Conservation (phyloP, 2,888 invertebrate genomes). For the Frankliniella fusca region DNA sequence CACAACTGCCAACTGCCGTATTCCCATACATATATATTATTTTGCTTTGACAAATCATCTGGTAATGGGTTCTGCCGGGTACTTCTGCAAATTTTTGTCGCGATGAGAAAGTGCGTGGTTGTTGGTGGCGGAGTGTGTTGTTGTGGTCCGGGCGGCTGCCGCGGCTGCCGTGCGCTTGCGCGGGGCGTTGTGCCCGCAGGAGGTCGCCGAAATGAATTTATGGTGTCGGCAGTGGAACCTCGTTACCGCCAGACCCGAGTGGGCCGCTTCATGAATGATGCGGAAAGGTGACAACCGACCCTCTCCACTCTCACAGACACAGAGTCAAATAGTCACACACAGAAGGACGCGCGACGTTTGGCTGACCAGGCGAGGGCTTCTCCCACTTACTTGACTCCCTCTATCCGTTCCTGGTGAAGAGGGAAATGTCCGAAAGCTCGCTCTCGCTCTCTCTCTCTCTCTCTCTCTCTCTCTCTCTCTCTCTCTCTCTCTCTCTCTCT, state of each 20-base stretch:
- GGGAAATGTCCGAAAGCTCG: not conserved
- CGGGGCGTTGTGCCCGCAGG: no score
- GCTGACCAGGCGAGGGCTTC: not conserved
- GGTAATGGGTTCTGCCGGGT: no score
- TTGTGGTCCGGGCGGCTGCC: no score
- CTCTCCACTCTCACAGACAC: not conserved
- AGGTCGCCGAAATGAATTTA: not conserved
- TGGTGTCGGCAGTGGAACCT: not conserved
- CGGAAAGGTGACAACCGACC: not conserved
- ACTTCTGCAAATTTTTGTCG: no score
- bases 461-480: no score
- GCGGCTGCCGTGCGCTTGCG: no score
- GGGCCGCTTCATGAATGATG: not conserved
- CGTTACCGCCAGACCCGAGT: not conserved
- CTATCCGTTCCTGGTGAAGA: no score
- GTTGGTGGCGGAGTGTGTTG: no score
- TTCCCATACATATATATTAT: no score
- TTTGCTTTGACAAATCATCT: no score
- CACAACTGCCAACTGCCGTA: no score
- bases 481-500: not conserved
- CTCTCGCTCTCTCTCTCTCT: not conserved
- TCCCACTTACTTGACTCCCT: not conserved
- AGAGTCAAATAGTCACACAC: not conserved
- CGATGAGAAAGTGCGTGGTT: no score
- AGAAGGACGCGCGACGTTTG: not conserved